These are phyloP conservation scores for Tetramorium alpestre DNA, from an alignment of 1,140 invertebrate species.

Conservation along the genomic window DNA sequence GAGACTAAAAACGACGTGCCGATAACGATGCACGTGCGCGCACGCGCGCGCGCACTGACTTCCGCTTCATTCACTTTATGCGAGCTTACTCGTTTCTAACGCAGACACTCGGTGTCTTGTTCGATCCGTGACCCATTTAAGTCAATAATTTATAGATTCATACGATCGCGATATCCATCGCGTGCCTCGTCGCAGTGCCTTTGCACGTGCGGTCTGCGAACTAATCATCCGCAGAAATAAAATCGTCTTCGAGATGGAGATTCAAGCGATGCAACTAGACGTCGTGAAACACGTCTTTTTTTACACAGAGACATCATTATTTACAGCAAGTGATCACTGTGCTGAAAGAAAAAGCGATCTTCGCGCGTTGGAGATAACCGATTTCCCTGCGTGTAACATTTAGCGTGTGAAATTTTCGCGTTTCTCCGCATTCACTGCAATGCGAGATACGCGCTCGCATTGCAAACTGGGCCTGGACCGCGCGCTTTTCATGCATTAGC, in stretches of 20 bases:
- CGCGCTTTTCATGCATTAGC: slow-evolving; percentile 32
- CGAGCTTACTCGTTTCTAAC: slow-evolving; percentile 15
- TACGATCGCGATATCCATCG: slow-evolving; percentile 50
- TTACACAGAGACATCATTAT: neutral
- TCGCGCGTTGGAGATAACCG: neutral
- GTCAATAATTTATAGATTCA: slow-evolving; percentile 59
- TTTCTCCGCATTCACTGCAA: neutral
- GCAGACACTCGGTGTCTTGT: slow-evolving; percentile 57
- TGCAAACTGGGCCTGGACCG: neutral
- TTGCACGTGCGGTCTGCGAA: slow-evolving; percentile 24
- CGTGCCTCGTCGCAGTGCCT: slow-evolving; percentile 30
- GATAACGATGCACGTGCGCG: slow-evolving; percentile 34
- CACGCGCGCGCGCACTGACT: slow-evolving; percentile 16
- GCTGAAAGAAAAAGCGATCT: neutral
- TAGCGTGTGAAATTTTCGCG: neutral
- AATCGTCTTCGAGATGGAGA: slow-evolving; percentile 21
- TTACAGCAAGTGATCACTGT: neutral
- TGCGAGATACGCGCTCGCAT: neutral
- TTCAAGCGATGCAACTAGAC: neutral
- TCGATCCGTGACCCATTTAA: slow-evolving; percentile 55
- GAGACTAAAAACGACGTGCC: slow-evolving; percentile 35
- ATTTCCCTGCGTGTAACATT: neutral
- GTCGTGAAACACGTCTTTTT: neutral
- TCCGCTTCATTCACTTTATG: slow-evolving; percentile 36
- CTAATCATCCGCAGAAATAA: slow-evolving; percentile 34